These are phyloP conservation scores for Sinonovacula constricta DNA, from an alignment of 1,140 invertebrate genomes.

Conservation along the genomic window DNA sequence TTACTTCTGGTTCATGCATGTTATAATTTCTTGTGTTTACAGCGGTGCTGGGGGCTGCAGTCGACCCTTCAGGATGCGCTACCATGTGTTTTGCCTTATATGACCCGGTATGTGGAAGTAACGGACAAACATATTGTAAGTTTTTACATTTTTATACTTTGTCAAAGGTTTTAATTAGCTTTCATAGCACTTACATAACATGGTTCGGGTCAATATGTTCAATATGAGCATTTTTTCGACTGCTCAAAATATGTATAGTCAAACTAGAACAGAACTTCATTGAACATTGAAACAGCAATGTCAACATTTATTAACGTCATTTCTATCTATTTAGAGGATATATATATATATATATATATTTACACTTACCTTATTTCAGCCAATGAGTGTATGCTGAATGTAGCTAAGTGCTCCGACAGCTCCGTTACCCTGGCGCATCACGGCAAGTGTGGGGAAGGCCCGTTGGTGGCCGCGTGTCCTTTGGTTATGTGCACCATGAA, in stretches of 20 bases:
- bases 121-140: conserved; percentile 35
- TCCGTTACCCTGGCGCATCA: background rate
- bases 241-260: background rate
- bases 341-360: background rate
- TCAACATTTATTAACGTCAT: background rate
- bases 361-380: conserved; percentile 7
- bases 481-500: background rate
- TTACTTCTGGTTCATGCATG: too few species aligned
- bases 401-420: conserved; percentile 4
- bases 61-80: too few species aligned
- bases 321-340: background rate
- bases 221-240: background rate
- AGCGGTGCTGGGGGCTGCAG: too few species aligned
- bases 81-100: conserved; percentile 1
- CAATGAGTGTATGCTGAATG: conserved; percentile 5
- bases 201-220: background rate
- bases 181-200: too few species aligned
- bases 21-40: too few species aligned
- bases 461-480: background rate
- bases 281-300: background rate
- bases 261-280: background rate
- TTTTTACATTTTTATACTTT: background rate
- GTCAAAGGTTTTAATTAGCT: background rate
- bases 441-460: background rate
- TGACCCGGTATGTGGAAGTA: background rate